Percentiles rank a stretch among this genome's conserved stretches.
Conservation (phyloP, 2,113 vertebrate species). For the Numida meleagris region DNA sequence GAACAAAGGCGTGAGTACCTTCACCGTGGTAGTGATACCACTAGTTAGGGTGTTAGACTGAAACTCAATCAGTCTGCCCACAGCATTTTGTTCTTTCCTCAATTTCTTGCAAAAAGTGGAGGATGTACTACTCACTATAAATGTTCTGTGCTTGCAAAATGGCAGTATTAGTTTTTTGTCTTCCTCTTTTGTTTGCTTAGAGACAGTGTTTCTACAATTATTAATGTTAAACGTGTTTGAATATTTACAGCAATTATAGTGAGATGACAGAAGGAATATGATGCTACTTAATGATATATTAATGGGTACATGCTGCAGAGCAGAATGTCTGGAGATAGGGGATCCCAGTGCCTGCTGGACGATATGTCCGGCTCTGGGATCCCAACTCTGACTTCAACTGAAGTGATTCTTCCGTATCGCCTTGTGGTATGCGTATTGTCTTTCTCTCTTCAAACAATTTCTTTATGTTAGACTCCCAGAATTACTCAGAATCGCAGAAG, state of each 20-base stretch:
- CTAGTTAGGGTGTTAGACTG: neutral
- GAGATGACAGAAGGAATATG: neutral
- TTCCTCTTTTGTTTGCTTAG: neutral
- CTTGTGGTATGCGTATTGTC: neutral
- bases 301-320: neutral
- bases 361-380: neutral
- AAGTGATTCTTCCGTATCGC: neutral
- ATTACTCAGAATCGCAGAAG: neutral
- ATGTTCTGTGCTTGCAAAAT: neutral
- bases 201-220: accelerated
- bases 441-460: neutral
- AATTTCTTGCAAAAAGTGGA: neutral
- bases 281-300: neutral
- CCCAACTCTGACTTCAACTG: accelerated
- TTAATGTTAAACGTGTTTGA: neutral
- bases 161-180: accelerated
- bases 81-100: neutral
- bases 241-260: neutral
- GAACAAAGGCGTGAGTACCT: neutral
- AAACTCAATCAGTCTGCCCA: neutral
- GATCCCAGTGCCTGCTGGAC: neutral
- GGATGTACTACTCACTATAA: neutral
- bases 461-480: neutral
- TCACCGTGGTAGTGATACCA: accelerated
- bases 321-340: neutral